Evolutionary conservation across 2,797 vertebrate genomes (phyloP).

Genomic region (Limosa lapponica): DNA sequence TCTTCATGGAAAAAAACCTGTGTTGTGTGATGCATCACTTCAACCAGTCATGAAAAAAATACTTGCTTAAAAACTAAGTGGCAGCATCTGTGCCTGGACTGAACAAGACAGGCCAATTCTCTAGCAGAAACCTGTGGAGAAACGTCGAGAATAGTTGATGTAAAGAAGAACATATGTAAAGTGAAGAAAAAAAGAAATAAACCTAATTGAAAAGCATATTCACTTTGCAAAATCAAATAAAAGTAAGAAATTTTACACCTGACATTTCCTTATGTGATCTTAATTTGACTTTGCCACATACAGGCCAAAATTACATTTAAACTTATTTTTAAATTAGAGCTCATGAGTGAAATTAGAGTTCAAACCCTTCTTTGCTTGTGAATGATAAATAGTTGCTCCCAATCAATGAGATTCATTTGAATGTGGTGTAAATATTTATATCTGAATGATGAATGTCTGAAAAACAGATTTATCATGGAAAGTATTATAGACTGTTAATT

Average conservation of each 20-base stretch:
- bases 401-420: slow-evolving; percentile 18
- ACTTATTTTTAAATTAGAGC: background rate
- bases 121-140: background rate
- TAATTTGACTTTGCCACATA: background rate
- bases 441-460: slow-evolving; percentile 7
- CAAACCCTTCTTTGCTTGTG: background rate
- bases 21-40: background rate
- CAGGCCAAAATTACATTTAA: background rate
- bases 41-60: background rate
- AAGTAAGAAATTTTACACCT: background rate
- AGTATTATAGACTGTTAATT: slow-evolving; percentile 11
- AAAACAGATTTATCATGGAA: background rate
- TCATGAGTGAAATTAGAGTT: background rate
- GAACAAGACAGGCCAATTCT: background rate
- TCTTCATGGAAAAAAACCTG: background rate
- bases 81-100: background rate
- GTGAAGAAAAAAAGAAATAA: background rate
- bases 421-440: slow-evolving; percentile 44
- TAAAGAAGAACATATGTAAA: background rate
- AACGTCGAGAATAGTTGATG: fast-evolving
- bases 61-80: background rate
- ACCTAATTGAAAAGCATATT: background rate
- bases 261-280: background rate
- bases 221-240: background rate
- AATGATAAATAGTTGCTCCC: slow-evolving; percentile 5